phyloP scores from a whole-genome alignment of 35 echinoderm and acorn worm genomes.

The Chiridota heheva region DNA sequence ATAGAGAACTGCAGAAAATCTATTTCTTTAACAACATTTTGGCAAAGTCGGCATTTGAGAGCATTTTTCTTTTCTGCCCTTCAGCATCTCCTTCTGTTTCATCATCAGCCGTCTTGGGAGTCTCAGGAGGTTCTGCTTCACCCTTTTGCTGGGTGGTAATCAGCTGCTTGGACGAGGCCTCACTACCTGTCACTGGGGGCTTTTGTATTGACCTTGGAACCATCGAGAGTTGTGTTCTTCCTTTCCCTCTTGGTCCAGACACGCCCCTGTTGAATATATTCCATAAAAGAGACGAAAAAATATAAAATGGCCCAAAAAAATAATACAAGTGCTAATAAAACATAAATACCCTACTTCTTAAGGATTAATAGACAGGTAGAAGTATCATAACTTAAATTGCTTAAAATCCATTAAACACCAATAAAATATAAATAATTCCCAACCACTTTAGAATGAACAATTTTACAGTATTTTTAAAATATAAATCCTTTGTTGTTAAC shows the following conservation, averaged over 20 bases:
- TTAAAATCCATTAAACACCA: too few relatives aligned
- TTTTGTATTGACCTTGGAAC: constrained; percentile 76
- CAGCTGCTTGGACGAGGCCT: background rate
- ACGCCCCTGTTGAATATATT: constrained; percentile 49
- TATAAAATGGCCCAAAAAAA: background rate
- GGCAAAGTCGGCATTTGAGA: constrained; percentile 92
- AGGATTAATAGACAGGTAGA: too few relatives aligned
- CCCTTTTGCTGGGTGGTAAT: background rate
- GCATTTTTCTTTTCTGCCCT: constrained; percentile 38
- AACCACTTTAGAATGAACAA: too few relatives aligned
- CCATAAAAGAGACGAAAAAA: constrained; percentile 4
- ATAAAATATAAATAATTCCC: too few relatives aligned
- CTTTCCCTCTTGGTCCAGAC: constrained; percentile 85
- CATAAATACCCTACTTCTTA: too few relatives aligned
- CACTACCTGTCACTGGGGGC: background rate
- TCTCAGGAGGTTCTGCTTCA: background rate
- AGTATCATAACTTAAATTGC: too few relatives aligned
- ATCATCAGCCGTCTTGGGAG: background rate
- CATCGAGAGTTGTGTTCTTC: constrained; percentile 81
- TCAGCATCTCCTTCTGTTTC: constrained; percentile 5
- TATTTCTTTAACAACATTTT: constrained; percentile 88
- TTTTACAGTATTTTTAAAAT: too few relatives aligned
- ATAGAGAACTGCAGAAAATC: background rate
- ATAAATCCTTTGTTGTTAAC: too few relatives aligned
- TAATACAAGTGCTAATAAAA: background rate